Base-by-base conservation (phyloP, 2,888 invertebrate species). In the Melikaiella ostensackeni region DNA sequence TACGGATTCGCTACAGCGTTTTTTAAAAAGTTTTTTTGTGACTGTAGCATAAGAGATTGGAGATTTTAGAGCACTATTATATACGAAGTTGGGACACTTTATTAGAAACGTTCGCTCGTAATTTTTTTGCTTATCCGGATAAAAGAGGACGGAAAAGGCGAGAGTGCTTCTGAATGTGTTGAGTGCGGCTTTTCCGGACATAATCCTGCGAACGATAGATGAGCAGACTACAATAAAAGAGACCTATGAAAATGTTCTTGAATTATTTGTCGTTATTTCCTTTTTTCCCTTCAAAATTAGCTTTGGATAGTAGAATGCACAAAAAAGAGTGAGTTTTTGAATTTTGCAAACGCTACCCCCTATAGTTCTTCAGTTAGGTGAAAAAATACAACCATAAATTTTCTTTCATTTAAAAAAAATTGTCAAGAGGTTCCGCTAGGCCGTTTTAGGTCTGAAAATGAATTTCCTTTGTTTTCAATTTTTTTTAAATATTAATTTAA, bases 121-220 rank as follows among this genome's bases (percentile, higher is more conserved):
- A 70, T 46, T 70, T 46, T 50, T 42, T 70, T 50, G n/a, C 70
- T 70, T n/a, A 70, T 70, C 70, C 50, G 33, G 50, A 70, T 70
- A 70, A 70, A 70, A 70, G 70, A 70, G 70, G 50, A 70, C 46
- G 30, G 46, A 50, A 46, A 70, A 70, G 30, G 4, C 30, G 33
- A 24, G 70, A 70, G 50, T 50, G 70, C 30, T 66, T 66, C 16
- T 30, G 50, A 27, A 70, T 33, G 30, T 50, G 70, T 50, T 70
- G 50, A 70, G 70, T 70, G 50, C 70, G 50, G 11, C 46, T 70
- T 70, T 70, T 30, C 70, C 50, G n/a, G 70, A 70, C 19, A 9
- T 27, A 70, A 50, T 64, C n/a, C 50, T 70, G 70, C 0, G 46
- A 70, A 30, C 46, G 70, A 50, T 30, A 70, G 50, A 46, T n/a